phyloP scores from a whole-genome alignment of 1,140 invertebrate genomes.

The Carposina sasakii region DNA sequence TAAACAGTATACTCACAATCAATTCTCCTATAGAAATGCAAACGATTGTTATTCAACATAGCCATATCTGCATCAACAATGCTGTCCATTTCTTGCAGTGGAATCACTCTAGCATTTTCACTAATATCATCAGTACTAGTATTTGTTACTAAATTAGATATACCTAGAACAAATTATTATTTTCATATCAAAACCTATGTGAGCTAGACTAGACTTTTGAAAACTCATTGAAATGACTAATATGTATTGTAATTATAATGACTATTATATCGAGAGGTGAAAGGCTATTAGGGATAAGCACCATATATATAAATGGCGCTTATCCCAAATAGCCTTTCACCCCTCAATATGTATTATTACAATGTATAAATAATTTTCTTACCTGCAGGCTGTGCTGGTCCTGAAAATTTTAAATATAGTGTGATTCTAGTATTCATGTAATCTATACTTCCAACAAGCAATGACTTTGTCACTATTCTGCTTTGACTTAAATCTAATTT shows the following conservation, averaged over 20 bases:
- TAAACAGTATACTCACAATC: slow-evolving; percentile 48
- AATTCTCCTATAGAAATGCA: slow-evolving; percentile 60
- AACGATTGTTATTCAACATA: slow-evolving; percentile 57
- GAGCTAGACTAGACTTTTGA: no score
- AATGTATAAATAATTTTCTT: background rate
- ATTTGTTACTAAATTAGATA: no score
- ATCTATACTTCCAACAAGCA: no score
- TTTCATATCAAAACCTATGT: no score
- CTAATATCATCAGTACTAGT: no score
- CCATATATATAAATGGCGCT: background rate
- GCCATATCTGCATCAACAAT: slow-evolving; percentile 65
- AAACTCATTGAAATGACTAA: no score
- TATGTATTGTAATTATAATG: no score
- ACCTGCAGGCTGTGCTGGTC: background rate
- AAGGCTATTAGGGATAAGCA: background rate
- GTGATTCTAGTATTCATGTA: background rate
- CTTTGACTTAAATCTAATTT: no score
- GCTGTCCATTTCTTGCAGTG: slow-evolving; percentile 63
- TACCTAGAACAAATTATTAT: no score
- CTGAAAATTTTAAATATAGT: background rate
- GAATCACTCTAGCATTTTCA: slow-evolving; percentile 42
- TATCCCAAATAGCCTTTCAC: background rate
- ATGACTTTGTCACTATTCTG: no score
- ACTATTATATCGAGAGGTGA: no score
- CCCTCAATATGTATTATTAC: slow-evolving; percentile 1